A percentile compares a stretch with the other conserved stretches of the same genome.
These are phyloP conservation scores for Pyrgus malvae DNA, from an alignment of 2,888 invertebrate genomes.

Conservation along the genomic window DNA sequence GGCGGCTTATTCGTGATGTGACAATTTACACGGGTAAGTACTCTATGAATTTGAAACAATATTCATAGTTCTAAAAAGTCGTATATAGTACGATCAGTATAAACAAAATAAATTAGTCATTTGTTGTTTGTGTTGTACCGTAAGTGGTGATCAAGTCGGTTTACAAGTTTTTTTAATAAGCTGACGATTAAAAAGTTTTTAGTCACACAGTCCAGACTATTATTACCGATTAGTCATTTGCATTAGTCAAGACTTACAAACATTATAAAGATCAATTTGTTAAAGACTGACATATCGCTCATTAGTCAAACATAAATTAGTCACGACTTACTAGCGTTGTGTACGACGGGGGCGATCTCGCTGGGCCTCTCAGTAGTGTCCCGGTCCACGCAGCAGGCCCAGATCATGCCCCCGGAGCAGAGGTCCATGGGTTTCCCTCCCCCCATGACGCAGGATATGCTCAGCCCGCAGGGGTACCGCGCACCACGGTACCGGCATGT, in stretches of 20 bases:
- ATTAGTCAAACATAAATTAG: not conserved
- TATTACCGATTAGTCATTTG: too few relatives aligned
- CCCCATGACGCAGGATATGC: conserved; percentile 94
- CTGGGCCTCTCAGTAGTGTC: conserved; percentile 81
- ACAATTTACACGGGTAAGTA: too few relatives aligned
- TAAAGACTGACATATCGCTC: not conserved
- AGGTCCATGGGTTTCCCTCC: conserved; percentile 94
- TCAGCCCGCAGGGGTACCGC: conserved; percentile 93
- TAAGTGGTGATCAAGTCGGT: too few relatives aligned
- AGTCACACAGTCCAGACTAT: too few relatives aligned
- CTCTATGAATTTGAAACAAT: too few relatives aligned
- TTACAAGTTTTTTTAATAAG: too few relatives aligned
- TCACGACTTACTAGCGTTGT: conserved; percentile 92
- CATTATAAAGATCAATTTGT: not conserved
- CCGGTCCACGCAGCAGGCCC: conserved; percentile 95
- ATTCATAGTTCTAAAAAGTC: too few relatives aligned
- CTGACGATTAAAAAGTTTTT: too few relatives aligned
- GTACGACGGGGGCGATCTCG: conserved; percentile 85
- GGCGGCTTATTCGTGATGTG: too few relatives aligned
- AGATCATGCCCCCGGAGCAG: conserved; percentile 96
- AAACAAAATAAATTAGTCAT: too few relatives aligned
- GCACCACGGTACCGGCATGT: conserved; percentile 93
- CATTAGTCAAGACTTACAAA: not conserved
- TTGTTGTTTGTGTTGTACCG: too few relatives aligned
- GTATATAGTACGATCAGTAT: too few relatives aligned